Conservation (phyloP, 2,797 vertebrate genomes). For the Pangasius larnaudii region DNA sequence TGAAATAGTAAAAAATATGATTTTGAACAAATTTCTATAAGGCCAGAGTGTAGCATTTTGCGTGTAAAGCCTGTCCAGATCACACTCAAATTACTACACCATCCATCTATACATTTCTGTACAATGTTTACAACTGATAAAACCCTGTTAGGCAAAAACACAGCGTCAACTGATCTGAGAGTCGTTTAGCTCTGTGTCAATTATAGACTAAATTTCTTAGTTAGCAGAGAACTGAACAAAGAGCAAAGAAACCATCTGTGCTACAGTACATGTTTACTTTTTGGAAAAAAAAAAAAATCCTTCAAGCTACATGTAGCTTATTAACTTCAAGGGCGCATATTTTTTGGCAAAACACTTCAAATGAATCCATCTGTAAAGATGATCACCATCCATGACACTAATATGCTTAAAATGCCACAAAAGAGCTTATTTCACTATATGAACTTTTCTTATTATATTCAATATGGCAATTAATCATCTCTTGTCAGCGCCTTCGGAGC, state of each 20-base stretch:
- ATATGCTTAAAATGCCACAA: background rate
- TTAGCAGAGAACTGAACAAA: constrained; percentile 22
- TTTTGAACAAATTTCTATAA: constrained; percentile 32
- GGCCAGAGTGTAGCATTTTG: constrained; percentile 27
- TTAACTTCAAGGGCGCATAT: constrained; percentile 17
- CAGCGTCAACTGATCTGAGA: background rate
- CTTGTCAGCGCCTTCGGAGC: background rate
- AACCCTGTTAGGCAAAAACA: constrained; percentile 6
- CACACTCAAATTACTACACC: constrained; percentile 8
- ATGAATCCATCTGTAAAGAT: background rate
- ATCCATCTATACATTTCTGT: constrained; percentile 27
- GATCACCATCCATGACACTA: constrained; percentile 1
- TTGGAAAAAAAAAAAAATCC: constrained; percentile 56
- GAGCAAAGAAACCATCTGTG: constrained; percentile 30
- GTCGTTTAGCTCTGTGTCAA: constrained; percentile 26
- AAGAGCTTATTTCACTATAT: constrained; percentile 10
- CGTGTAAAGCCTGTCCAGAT: constrained; percentile 1
- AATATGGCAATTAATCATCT: background rate
- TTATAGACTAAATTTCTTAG: constrained; percentile 3
- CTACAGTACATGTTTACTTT: constrained; percentile 28
- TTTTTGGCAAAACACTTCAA: constrained; percentile 34
- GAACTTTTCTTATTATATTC: background rate
- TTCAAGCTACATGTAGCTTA: constrained; percentile 48
- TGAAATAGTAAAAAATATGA: constrained; percentile 41
- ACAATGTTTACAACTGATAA: constrained; percentile 30